phyloP scores from a whole-genome alignment of 2,113 vertebrate genomes.

The Callocephalon fimbriatum region DNA sequence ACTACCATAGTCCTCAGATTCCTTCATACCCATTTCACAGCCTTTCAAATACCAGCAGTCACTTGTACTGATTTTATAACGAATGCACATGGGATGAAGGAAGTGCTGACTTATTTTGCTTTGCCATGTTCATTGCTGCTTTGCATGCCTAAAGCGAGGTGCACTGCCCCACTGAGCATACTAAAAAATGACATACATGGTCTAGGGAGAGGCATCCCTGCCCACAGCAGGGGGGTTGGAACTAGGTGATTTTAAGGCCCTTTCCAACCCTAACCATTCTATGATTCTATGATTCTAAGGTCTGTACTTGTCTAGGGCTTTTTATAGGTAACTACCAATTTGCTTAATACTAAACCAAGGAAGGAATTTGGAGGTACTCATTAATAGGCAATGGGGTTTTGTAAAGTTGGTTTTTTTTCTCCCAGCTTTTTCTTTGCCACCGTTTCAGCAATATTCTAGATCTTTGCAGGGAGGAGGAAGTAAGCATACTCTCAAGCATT shows the following conservation, averaged over 20 bases:
- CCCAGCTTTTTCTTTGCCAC: not conserved
- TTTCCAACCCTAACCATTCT: not conserved
- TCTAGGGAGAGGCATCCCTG: not conserved
- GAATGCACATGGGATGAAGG: not conserved
- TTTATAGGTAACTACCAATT: not conserved
- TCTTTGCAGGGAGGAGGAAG: not conserved
- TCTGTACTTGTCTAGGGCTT: not conserved
- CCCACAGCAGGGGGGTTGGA: not conserved
- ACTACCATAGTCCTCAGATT: not conserved
- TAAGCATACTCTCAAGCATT: not conserved
- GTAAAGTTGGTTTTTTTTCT: not conserved
- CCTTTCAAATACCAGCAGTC: not conserved
- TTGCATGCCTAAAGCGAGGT: not conserved
- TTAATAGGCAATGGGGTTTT: fast-evolving
- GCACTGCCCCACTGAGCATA: not conserved
- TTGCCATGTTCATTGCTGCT: not conserved
- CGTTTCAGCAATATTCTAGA: not conserved
- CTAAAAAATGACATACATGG: not conserved
- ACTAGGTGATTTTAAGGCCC: not conserved
- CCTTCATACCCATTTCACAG: not conserved
- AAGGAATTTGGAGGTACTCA: not conserved
- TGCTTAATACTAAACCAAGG: not conserved
- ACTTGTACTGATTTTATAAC: constrained; percentile 24
- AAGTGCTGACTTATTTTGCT: not conserved
- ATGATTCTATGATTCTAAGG: not conserved